Conservation (phyloP, 2,797 vertebrate genomes). For the Silurus lanzhouensis region DNA sequence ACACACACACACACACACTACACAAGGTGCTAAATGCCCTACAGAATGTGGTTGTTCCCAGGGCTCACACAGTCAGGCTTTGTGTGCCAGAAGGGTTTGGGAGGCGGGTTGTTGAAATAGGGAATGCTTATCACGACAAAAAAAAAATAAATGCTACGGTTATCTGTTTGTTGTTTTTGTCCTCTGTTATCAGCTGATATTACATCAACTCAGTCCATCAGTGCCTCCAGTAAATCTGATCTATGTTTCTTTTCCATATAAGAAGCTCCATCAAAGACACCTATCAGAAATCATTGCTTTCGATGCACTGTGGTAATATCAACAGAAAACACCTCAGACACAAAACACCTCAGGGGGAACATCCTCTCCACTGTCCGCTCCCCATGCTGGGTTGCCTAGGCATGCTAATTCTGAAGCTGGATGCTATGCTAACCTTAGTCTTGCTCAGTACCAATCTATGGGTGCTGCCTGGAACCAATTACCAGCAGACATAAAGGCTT, state of each 20-base stretch:
- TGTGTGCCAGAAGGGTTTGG: neutral
- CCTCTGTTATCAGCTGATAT: conserved; percentile 8
- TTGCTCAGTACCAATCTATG: conserved; percentile 28
- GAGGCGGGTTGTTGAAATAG: neutral
- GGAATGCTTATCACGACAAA: neutral
- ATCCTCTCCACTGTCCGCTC: neutral
- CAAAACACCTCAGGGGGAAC: neutral
- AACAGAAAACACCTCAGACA: neutral
- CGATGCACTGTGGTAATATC: neutral
- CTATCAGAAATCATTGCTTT: neutral
- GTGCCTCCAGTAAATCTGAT: conserved; percentile 13
- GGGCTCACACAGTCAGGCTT: conserved; percentile 14
- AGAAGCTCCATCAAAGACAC: neutral
- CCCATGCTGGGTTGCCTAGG: neutral
- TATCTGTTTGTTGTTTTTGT: neutral
- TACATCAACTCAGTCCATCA: neutral
- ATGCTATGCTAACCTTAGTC: conserved; percentile 22
- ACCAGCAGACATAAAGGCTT: conserved; percentile 50
- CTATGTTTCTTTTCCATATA: neutral
- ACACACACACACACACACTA: conserved; percentile 1
- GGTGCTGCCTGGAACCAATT: conserved; percentile 55
- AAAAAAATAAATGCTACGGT: neutral
- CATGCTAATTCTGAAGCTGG: conserved; percentile 23
- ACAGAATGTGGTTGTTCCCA: neutral
- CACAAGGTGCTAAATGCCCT: conserved; percentile 28